Conservation (phyloP, 2,113 vertebrate genomes). For the Pseudorhombus dupliciocellatus region DNA sequence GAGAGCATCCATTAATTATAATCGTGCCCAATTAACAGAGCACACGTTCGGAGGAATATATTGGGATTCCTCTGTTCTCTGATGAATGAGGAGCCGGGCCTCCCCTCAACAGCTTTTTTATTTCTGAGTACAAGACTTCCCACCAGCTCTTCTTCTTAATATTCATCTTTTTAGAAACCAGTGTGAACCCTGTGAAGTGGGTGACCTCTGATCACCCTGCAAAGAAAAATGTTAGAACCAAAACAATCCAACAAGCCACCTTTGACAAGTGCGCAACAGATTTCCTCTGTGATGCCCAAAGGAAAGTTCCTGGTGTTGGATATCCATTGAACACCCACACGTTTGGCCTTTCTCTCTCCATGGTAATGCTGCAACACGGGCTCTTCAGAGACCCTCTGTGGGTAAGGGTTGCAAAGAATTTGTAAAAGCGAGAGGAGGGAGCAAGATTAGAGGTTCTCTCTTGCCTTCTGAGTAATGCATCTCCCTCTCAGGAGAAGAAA, state of each 20-base stretch:
- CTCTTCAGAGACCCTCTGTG: slow-evolving; percentile 49
- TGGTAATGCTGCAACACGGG: slow-evolving; percentile 41
- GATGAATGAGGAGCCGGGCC: slow-evolving; percentile 44
- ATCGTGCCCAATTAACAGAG: slow-evolving; percentile 68
- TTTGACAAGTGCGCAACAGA: slow-evolving; percentile 50
- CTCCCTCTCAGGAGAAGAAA: slow-evolving; percentile 61
- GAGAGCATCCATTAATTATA: slow-evolving; percentile 73
- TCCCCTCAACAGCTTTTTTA: slow-evolving; percentile 37
- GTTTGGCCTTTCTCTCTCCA: slow-evolving; percentile 55
- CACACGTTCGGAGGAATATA: slow-evolving; percentile 45
- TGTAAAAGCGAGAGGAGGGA: slow-evolving; percentile 43
- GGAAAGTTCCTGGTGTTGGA: slow-evolving; percentile 41
- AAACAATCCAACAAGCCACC: slow-evolving; percentile 60
- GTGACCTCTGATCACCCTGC: slow-evolving; percentile 40
- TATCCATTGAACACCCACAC: slow-evolving; percentile 64
- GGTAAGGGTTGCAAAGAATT: slow-evolving; percentile 44
- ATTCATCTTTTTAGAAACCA: slow-evolving; percentile 30
- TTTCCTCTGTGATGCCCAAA: slow-evolving; percentile 49
- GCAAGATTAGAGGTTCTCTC: slow-evolving; percentile 52
- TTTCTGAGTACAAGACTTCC: slow-evolving; percentile 18
- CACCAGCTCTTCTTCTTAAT: slow-evolving; percentile 2
- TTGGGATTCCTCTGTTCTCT: slow-evolving; percentile 54
- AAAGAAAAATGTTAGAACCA: slow-evolving; percentile 46
- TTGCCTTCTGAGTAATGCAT: slow-evolving; percentile 61
- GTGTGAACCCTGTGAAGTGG: slow-evolving; percentile 12